Conservation (phyloP, 2,797 vertebrate species). For the Mormyrops attenuatus region DNA sequence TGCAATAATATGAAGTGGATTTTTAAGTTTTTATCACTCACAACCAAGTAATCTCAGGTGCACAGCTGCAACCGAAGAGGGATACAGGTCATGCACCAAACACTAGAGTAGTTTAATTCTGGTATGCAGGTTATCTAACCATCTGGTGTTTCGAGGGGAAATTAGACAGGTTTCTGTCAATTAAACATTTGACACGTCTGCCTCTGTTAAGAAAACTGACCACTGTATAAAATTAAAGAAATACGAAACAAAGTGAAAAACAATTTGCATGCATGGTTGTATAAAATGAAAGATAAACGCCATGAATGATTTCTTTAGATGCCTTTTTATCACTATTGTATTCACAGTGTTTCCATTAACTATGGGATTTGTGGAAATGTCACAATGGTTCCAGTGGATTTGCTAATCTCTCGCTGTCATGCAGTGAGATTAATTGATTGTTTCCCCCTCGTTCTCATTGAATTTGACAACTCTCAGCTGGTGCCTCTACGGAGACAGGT, state of each 20-base stretch:
- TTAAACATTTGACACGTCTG: not conserved
- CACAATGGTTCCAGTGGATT: constrained; percentile 20
- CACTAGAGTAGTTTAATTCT: not conserved
- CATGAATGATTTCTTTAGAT: not conserved
- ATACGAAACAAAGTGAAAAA: not conserved
- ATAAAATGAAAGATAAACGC: not conserved
- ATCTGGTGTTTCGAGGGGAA: not conserved
- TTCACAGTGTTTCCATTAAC: constrained; percentile 42
- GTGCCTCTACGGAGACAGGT: constrained; percentile 53
- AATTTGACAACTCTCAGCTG: constrained; percentile 56
- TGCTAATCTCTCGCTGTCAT: constrained; percentile 39
- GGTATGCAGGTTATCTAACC: not conserved
- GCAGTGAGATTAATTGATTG: constrained; percentile 60
- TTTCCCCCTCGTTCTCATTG: constrained; percentile 51
- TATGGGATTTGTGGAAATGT: constrained; percentile 40
- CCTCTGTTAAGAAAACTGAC: not conserved
- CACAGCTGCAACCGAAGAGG: not conserved
- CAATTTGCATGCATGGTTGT: not conserved
- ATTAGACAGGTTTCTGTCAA: not conserved
- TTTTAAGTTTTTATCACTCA: not conserved
- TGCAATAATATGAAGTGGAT: not conserved
- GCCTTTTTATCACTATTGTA: constrained; percentile 30
- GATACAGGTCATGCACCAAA: not conserved
- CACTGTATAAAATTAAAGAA: not conserved
- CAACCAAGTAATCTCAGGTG: not conserved